These are phyloP conservation scores for Andrena camellia DNA, from an alignment of 2,888 invertebrate genomes.

Conservation along the genomic window DNA sequence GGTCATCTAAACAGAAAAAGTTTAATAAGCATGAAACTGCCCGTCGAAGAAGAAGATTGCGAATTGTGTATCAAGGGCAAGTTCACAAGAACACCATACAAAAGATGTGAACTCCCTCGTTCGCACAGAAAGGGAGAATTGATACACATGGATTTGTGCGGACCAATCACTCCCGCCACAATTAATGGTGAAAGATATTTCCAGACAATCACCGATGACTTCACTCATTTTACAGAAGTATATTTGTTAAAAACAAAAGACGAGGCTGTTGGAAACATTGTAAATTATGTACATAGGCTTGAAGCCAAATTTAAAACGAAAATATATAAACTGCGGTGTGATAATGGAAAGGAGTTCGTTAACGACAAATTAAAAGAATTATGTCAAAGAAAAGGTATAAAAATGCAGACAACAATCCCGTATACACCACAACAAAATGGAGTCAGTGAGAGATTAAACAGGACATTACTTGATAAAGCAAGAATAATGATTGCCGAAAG, in stretches of 20 bases:
- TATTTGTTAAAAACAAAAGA: no score
- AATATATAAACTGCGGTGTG: not conserved
- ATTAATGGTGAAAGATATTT: no score
- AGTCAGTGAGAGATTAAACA: not conserved
- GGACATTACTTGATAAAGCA: not conserved
- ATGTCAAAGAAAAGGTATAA: not conserved
- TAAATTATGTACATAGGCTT: no score
- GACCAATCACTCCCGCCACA: not conserved
- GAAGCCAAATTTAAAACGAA: not conserved
- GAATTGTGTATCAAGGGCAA: not conserved
- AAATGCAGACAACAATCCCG: not conserved
- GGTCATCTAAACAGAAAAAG: not conserved
- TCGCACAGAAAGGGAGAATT: not conserved
- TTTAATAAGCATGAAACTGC: not conserved
- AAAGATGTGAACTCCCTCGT: no score
- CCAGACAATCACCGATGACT: no score
- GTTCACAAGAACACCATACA: not conserved
- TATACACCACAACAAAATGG: constrained; percentile 2
- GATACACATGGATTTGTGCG: not conserved
- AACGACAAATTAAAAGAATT: not conserved
- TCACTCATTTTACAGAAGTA: no score
- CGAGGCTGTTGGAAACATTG: no score
- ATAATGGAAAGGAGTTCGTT: not conserved
- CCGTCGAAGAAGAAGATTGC: not conserved
- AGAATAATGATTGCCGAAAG: not conserved